Evolutionary conservation across 92 coral and sea anemone genomes (phyloP).

Genomic region (Hydrozoanthus gracilis): DNA sequence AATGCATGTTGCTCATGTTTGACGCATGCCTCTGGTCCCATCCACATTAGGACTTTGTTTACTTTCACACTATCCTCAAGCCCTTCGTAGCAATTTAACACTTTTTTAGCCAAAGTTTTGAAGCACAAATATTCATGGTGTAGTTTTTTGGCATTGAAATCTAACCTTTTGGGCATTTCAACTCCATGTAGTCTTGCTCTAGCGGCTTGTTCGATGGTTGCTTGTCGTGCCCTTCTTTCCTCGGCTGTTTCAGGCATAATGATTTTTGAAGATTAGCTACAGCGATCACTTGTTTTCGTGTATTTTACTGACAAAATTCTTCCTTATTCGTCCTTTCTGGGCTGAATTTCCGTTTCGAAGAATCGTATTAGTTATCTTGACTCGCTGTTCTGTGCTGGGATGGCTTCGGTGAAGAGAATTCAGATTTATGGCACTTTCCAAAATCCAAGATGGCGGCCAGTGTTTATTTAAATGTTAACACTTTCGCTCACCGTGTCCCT

Average conservation of each 20-base stretch:
- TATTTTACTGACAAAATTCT: constrained; percentile 57
- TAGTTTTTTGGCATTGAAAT: constrained; percentile 68
- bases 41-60: constrained; percentile 77
- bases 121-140: constrained; percentile 70
- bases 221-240: constrained; percentile 71
- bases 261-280: constrained; percentile 60
- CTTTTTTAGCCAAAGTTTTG: constrained; percentile 68
- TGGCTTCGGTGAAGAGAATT: constrained; percentile 70
- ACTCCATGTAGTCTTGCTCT: constrained; percentile 76
- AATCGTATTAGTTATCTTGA: constrained; percentile 58
- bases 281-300: constrained; percentile 54
- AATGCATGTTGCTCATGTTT: constrained; percentile 74
- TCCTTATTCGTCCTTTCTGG: constrained; percentile 48
- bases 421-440: constrained; percentile 73
- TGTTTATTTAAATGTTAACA: constrained; percentile 52
- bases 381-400: constrained; percentile 69
- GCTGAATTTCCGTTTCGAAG: constrained; percentile 57
- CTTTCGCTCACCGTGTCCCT: constrained; percentile 71
- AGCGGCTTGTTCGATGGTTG: constrained; percentile 71
- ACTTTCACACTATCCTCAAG: constrained; percentile 69
- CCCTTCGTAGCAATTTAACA: constrained; percentile 69
- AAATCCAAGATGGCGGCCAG: constrained; percentile 74
- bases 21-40: constrained; percentile 81
- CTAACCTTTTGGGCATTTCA: constrained; percentile 77
- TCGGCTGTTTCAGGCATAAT: constrained; percentile 65